Percentiles rank a stretch among this genome's conserved stretches.
These are phyloP conservation scores for Drosophila kurseongensis DNA, from an alignment of 1,140 invertebrate genomes.

Conservation along the genomic window DNA sequence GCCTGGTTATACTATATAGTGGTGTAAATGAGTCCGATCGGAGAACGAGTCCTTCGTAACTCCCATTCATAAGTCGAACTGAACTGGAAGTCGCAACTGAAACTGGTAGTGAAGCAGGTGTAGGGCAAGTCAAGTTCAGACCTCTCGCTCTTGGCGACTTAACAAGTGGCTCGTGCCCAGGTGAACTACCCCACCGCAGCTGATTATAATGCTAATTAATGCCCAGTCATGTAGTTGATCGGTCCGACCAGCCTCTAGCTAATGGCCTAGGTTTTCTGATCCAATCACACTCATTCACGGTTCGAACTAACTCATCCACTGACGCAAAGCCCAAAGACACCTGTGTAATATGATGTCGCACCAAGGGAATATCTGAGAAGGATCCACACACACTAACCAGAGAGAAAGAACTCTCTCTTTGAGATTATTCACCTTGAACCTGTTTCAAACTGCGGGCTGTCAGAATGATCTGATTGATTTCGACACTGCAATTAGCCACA, in stretches of 20 bases:
- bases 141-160: constrained; percentile 22
- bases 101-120: constrained; percentile 43
- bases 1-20: constrained; percentile 38
- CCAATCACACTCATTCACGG: constrained; percentile 47
- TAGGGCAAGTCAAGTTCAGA: constrained; percentile 65
- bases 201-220: constrained; percentile 76
- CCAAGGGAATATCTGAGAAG: not conserved
- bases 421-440: constrained; percentile 32
- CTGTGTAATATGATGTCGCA: constrained; percentile 35
- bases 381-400: not conserved
- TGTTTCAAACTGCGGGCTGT: constrained; percentile 7
- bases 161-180: constrained; percentile 74
- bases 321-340: constrained; percentile 35
- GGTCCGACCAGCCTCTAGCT: constrained; percentile 7
- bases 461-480: constrained; percentile 38
- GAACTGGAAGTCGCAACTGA: constrained; percentile 3
- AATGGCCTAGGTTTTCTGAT: constrained; percentile 31
- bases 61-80: constrained; percentile 43
- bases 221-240: constrained; percentile 52
- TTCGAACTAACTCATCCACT: constrained; percentile 38
- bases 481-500: constrained; percentile 28
- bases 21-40: constrained; percentile 41
- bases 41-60: constrained; percentile 44
- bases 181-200: constrained; percentile 70
- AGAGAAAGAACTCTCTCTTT: constrained; percentile 21